Evolutionary conservation across 2,888 invertebrate genomes (phyloP), one percentile per base, ranked within the genome.

Genomic region (Spisula subtruncata): DNA sequence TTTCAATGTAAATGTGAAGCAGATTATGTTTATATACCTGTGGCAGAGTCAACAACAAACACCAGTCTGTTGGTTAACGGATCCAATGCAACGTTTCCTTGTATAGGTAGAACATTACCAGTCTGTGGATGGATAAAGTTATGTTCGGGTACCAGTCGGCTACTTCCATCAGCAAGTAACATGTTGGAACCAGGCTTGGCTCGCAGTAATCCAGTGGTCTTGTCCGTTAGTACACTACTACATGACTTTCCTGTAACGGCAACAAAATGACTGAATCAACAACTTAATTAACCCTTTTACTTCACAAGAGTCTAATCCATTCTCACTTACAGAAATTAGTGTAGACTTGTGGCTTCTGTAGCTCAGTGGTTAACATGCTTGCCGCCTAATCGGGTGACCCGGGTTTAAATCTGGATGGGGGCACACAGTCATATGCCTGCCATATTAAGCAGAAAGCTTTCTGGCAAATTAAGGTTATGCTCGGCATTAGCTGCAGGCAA

Each of bases 111-210:
- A n/a, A 96, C 95, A 41, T 93, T 92, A 4, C 96, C 96, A 0
- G 96, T 96, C 91, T 96, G 96, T 46, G 96, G 96, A 87, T 96
- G 96, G 1, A 96, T 88, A 91, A 96, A 96, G 91, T 93, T 93
- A 85, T 95, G 93, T 0, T 89, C 66, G 10, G 96, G 96, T 10
- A 96, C 93, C 0, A 93, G 92, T 18, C 89, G 87, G 14, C 94
- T 88, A 8, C 89, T 93, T 10, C 96, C 96, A 87, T 95, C 94
- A 20, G 93, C 94, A 29, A 94, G 75, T 46, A 95, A 16, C 95
- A 96, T 96, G 91, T 94, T 92, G 0, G 94, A 84, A 4, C 94
- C 95, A n/a, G 91, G 20, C 81, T 93, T 94, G 25, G 96, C 95
- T 75, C 92, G 88, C 79, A 96, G 92, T 20, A 96, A 93, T 12